phyloP scores from a whole-genome alignment of 23 tunicate genomes.

The Trididemnum miniatum region DNA sequence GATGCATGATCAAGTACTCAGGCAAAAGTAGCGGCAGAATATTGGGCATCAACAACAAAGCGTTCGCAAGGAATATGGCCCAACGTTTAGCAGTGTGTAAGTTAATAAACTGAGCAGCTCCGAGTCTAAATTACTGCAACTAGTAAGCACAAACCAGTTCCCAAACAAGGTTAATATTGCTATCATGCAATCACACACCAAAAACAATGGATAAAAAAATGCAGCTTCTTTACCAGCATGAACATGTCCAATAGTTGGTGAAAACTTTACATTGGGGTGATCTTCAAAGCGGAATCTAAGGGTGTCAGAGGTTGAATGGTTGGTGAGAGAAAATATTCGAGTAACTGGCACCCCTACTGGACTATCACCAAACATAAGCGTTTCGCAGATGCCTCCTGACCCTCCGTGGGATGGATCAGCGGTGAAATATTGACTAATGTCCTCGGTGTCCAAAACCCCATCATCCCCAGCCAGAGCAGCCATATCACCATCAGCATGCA shows the following conservation, averaged over 20 bases:
- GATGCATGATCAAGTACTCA: too few relatives aligned
- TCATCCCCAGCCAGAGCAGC: conserved; percentile 53
- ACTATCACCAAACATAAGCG: conserved; percentile 79
- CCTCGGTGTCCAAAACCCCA: conserved; percentile 66
- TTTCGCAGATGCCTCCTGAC: conserved; percentile 53
- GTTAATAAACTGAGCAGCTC: too few relatives aligned
- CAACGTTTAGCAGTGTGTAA: too few relatives aligned
- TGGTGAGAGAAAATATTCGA: conserved; percentile 64
- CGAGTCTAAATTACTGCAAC: too few relatives aligned
- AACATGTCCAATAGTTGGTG: conserved; percentile 79
- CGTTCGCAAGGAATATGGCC: too few relatives aligned
- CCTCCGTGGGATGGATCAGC: conserved; percentile 49
- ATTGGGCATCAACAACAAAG: too few relatives aligned
- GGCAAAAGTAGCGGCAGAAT: too few relatives aligned
- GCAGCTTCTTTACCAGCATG: too few relatives aligned
- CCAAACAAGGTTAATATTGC: too few relatives aligned
- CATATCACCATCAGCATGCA: conserved; percentile 62
- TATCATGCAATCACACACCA: too few relatives aligned
- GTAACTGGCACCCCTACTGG: conserved; percentile 52
- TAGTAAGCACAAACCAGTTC: too few relatives aligned
- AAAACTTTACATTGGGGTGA: conserved; percentile 56
- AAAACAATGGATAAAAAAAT: too few relatives aligned
- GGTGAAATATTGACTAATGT: conserved; percentile 32
- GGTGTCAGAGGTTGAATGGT: conserved; percentile 58
- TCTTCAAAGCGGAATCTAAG: conserved; percentile 75